phyloP scores from a whole-genome alignment of 2,797 vertebrate species.

The Delichon dasypus region DNA sequence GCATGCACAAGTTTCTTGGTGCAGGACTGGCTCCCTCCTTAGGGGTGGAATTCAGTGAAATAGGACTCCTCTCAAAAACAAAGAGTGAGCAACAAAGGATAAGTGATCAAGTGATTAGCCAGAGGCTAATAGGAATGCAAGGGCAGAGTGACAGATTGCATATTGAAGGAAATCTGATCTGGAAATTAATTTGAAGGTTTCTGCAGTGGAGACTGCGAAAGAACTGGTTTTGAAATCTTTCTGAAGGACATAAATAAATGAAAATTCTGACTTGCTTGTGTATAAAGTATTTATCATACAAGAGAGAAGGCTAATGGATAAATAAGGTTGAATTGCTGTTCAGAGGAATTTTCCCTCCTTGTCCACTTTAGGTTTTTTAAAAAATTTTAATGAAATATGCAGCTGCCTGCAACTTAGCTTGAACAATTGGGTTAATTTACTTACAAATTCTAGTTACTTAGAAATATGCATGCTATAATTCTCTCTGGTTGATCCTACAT shows the following conservation, averaged over 20 bases:
- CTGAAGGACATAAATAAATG: conserved; percentile 50
- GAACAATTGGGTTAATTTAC: conserved; percentile 18
- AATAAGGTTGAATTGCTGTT: conserved; percentile 6
- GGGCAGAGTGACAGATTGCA: conserved; percentile 74
- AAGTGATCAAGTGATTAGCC: conserved; percentile 77
- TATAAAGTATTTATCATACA: conserved; percentile 1
- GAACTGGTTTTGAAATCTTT: conserved; percentile 48
- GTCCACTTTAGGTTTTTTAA: too few relatives aligned
- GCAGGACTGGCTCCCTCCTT: conserved; percentile 35
- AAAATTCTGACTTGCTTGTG: conserved; percentile 43
- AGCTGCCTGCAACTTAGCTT: not conserved
- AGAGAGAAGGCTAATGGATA: not conserved
- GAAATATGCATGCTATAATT: not conserved
- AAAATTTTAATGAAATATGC: not conserved
- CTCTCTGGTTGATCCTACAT: not conserved
- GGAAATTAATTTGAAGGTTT: conserved; percentile 70
- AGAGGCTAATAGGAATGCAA: conserved; percentile 75
- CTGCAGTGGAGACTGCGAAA: conserved; percentile 56
- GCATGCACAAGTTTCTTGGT: conserved; percentile 50
- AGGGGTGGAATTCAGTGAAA: conserved; percentile 72
- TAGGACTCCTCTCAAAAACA: conserved; percentile 68
- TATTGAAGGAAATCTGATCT: conserved; percentile 76
- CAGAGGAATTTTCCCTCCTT: not conserved
- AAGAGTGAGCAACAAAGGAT: conserved; percentile 71
- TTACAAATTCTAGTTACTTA: not conserved